Percentiles rank a stretch among this genome's conserved stretches.
phyloP scores from a whole-genome alignment of 2,113 vertebrate genomes.

The Catharus minimus region DNA sequence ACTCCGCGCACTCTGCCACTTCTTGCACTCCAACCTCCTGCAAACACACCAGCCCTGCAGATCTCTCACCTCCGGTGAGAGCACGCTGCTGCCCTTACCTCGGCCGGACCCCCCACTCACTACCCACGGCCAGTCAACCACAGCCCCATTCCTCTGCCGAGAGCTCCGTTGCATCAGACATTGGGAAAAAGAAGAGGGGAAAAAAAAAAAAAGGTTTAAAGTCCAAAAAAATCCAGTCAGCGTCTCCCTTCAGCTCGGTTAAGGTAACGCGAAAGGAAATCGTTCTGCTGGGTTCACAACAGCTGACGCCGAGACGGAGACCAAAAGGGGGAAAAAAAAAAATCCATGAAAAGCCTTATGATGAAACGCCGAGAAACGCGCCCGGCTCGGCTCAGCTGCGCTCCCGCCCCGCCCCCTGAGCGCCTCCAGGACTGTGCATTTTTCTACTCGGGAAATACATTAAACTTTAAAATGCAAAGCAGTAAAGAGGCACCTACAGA shows the following conservation, averaged over 20 bases:
- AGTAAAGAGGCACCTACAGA: constrained; percentile 39
- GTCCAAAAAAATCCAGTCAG: background rate
- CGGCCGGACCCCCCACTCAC: constrained; percentile 16
- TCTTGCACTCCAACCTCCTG: background rate
- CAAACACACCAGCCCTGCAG: background rate
- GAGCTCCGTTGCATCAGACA: constrained; percentile 41
- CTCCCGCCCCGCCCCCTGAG: constrained; percentile 59
- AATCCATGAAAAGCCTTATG: constrained; percentile 46
- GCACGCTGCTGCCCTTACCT: background rate
- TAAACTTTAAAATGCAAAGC: constrained; percentile 54
- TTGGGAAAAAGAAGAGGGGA: background rate
- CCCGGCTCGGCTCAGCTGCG: constrained; percentile 57
- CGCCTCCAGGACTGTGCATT: constrained; percentile 44
- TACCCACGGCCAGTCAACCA: constrained; percentile 22
- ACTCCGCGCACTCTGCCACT: background rate
- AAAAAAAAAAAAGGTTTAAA: background rate
- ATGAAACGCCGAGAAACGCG: constrained; percentile 63
- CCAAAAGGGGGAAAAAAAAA: background rate
- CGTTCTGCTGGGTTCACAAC: background rate
- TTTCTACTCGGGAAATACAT: constrained; percentile 46
- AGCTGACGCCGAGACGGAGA: constrained; percentile 43
- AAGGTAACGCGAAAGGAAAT: background rate
- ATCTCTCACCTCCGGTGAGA: background rate
- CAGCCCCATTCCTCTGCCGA: constrained; percentile 29
- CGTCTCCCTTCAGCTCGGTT: background rate